Conservation (phyloP, 2,797 vertebrate genomes). For the Triplophysa yarkandensis region DNA sequence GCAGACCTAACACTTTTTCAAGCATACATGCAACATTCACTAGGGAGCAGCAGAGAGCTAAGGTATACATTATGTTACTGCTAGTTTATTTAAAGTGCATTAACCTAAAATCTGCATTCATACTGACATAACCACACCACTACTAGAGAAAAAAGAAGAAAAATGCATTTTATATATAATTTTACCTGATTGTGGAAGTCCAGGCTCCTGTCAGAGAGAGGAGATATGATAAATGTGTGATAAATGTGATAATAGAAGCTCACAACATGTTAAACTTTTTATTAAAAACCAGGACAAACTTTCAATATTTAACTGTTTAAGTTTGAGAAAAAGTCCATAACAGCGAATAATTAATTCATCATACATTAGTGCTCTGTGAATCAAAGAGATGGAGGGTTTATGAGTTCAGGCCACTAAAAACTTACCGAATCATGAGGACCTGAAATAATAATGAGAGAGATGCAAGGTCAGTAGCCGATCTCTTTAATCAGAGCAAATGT, state of each 20-base stretch:
- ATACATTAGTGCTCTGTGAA: slow-evolving; percentile 9
- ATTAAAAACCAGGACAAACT: slow-evolving; percentile 1
- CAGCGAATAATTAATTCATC: slow-evolving; percentile 7
- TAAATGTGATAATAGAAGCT: slow-evolving; percentile 6
- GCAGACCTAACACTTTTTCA: not conserved
- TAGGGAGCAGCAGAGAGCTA: slow-evolving; percentile 73
- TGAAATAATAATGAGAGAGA: slow-evolving; percentile 62
- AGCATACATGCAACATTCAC: slow-evolving; percentile 50
- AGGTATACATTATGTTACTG: not conserved
- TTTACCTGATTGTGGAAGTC: slow-evolving; percentile 74
- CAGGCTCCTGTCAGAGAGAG: slow-evolving; percentile 71
- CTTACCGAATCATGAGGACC: slow-evolving; percentile 81
- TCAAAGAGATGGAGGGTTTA: slow-evolving; percentile 25
- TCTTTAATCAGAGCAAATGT: slow-evolving; percentile 37
- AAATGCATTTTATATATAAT: not conserved
- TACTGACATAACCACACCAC: slow-evolving; percentile 26
- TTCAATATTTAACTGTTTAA: slow-evolving; percentile 5
- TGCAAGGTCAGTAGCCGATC: slow-evolving; percentile 27
- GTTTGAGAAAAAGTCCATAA: slow-evolving; percentile 2
- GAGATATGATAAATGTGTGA: slow-evolving; percentile 15
- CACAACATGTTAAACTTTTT: not conserved
- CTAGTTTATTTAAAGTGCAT: slow-evolving; percentile 9
- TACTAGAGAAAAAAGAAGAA: not conserved
- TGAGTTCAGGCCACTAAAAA: slow-evolving; percentile 44
- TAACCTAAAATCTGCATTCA: slow-evolving; percentile 18